phyloP scores from a whole-genome alignment of 2,888 invertebrate genomes.

The Protonemura montana region DNA sequence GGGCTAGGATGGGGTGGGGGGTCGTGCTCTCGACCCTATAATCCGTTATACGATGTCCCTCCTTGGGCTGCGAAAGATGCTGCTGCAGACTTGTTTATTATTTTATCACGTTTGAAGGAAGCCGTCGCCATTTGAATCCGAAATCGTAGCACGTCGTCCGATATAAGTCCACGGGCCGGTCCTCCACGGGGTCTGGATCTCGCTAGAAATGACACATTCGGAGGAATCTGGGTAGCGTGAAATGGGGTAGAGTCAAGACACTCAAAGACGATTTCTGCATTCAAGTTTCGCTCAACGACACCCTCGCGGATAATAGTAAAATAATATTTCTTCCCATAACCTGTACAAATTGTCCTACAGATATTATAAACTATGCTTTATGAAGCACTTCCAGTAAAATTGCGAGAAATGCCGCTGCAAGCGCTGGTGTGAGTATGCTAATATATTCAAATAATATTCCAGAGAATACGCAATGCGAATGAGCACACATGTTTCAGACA shows the following conservation, averaged over 20 bases:
- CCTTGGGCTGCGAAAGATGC: neutral
- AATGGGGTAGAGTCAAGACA: neutral
- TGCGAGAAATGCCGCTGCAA: neutral
- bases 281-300: slow-evolving; percentile 28
- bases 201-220: slow-evolving; percentile 15
- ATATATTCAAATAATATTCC: slow-evolving; percentile 7
- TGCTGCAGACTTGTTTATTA: slow-evolving; percentile 24
- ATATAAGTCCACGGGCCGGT: neutral
- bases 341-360: slow-evolving; percentile 31
- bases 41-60: neutral
- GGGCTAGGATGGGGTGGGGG: no score
- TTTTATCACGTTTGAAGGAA: slow-evolving; percentile 21
- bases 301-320: slow-evolving; percentile 37
- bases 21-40: neutral
- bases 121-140: slow-evolving; percentile 25
- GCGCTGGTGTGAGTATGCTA: neutral
- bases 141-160: slow-evolving; percentile 29
- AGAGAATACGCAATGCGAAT: neutral
- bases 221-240: neutral
- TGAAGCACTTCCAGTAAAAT: neutral
- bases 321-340: slow-evolving; percentile 30
- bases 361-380: slow-evolving; percentile 1
- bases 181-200: neutral
- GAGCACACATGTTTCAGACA: slow-evolving; percentile 7
- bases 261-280: neutral